phyloP scores from a whole-genome alignment of 2,888 invertebrate genomes.

The Dryobotodes eremita region DNA sequence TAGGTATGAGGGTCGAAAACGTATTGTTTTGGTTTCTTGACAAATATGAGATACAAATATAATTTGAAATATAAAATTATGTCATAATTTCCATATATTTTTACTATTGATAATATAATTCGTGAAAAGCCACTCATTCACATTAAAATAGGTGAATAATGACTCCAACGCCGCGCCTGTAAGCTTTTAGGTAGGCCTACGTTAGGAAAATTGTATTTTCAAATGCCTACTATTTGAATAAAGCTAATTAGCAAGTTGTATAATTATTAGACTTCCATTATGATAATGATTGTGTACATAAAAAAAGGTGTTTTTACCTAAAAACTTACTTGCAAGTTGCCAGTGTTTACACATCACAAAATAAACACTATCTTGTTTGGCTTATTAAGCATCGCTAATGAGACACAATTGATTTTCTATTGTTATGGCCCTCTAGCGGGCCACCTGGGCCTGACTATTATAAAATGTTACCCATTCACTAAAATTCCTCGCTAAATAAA shows the following conservation, averaged over 20 bases:
- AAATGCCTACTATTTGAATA: neutral
- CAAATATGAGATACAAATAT: too few relatives aligned
- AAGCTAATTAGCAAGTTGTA: neutral
- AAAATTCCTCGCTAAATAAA: neutral
- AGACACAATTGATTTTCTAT: too few relatives aligned
- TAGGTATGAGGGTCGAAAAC: neutral
- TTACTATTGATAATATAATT: neutral
- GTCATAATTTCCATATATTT: too few relatives aligned
- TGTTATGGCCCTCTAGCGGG: too few relatives aligned
- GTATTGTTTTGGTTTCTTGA: neutral
- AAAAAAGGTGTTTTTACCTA: neutral
- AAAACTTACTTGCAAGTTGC: neutral
- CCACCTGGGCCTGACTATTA: too few relatives aligned
- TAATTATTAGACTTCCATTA: neutral
- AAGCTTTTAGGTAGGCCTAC: neutral
- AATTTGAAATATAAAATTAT: too few relatives aligned
- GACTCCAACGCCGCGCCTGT: neutral
- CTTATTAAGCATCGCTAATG: too few relatives aligned
- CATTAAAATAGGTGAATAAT: neutral
- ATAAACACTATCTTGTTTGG: neutral
- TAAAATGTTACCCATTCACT: neutral
- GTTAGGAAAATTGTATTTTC: neutral
- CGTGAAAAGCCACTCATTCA: neutral
- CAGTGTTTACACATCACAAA: constrained; percentile 5
- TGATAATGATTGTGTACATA: neutral